phyloP scores from a whole-genome alignment of 2,888 invertebrate genomes.

The Phengaris alcon region DNA sequence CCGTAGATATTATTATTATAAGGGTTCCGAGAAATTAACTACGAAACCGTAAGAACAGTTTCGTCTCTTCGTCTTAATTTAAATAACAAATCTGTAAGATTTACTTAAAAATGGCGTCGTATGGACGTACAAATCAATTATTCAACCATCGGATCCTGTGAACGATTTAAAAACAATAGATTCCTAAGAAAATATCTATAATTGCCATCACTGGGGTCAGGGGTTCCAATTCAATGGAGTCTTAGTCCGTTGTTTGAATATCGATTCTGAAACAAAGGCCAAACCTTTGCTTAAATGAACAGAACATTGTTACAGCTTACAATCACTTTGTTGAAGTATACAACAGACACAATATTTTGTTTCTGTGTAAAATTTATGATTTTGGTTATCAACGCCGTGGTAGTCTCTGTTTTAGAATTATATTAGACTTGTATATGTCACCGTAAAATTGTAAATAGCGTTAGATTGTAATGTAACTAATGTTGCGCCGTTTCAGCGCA shows the following conservation, averaged over 20 bases:
- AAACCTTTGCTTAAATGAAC: slow-evolving; percentile 14
- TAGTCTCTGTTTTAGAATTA: no score
- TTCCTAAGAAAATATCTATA: slow-evolving; percentile 59
- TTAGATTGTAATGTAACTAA: no score
- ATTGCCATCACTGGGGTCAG: slow-evolving; percentile 58
- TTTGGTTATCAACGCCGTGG: neutral
- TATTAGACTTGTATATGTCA: no score
- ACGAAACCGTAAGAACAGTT: no score
- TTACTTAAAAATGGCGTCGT: no score
- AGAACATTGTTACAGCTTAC: neutral
- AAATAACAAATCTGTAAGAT: no score
- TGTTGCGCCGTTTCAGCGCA: no score
- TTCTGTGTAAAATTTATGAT: neutral
- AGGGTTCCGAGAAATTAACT: no score
- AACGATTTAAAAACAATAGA: slow-evolving; percentile 51
- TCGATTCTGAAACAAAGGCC: slow-evolving; percentile 59
- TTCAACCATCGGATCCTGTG: slow-evolving; percentile 27
- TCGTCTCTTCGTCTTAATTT: no score
- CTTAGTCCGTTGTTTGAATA: slow-evolving; percentile 58
- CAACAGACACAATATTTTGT: neutral
- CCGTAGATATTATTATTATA: no score
- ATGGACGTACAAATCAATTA: neutral
- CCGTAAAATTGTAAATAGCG: no score
- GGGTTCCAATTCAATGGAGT: slow-evolving; percentile 56
- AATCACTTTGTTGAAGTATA: neutral